Base-by-base conservation (phyloP, 2,113 vertebrate species). In the Parotia lawesii region DNA sequence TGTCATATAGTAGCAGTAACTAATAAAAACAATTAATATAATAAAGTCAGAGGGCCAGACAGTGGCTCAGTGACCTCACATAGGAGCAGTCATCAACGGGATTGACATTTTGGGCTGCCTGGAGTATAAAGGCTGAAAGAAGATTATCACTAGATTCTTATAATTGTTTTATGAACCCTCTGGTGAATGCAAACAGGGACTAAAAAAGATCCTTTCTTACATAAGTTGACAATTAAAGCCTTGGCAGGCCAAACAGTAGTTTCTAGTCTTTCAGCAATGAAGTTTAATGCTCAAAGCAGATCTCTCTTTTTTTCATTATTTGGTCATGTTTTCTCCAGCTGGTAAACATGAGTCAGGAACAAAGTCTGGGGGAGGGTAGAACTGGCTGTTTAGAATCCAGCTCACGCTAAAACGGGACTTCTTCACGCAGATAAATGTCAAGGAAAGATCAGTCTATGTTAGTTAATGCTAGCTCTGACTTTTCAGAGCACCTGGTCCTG, bases 91-190 rank as follows among this genome's bases (percentile, higher is more conserved):
- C 45, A 65, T 85, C 69, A 81, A 40, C 50, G 86, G 65, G 54
- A 85, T 53, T 95, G 89, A 89, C 96, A 95, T 96, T 96, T 96
- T 95, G 88, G 85, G 77, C 91, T 94, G 86, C 50, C 31, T 54
- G 65, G 86, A 94, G 64, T 89, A 96, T 77, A 97, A 97, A 96
- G 94, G 47, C 74, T 85, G 95, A 97, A 94, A 95, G 96, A 97
- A 96, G 96, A 97, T 97, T 97, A 97, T 96, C 69, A 10, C 90
- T 91, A 87, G 85, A 92, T 96, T 97, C 89, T 96, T 97, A 76
- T 94, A 95, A 97, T 94, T 96, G 96, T 96, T 96, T 97, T 91
- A 95, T 92, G 86, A 97, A 96, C 74, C 85, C 93, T 95, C 96
- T 91, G 79, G 87, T 96, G 93, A 95, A 96, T 79, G 89, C 89